Base-by-base conservation (phyloP, 2,888 invertebrate genomes). In the Archaeoteleia sp. region DNA sequence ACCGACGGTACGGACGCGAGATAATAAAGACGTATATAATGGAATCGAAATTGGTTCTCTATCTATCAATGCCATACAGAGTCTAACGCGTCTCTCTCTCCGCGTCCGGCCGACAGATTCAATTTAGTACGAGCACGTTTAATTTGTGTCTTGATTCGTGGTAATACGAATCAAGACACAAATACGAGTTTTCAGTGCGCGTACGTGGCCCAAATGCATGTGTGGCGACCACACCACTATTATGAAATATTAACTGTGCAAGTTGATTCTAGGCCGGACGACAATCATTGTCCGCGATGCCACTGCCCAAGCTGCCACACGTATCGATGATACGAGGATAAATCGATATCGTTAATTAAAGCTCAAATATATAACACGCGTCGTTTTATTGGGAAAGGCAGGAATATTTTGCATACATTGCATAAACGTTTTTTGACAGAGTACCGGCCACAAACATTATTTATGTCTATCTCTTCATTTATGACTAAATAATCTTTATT, bases 11-110 rank as follows among this genome's bases (percentile, higher is more conserved):
- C 75, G 74, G 74, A 74, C 75, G 70, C 73, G 74, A 82, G 81
- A 83, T 83, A 84, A 83, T 83, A 82, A 81, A 84, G 81, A 82
- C 81, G 58, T 74, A 57, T 80, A 82, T 82, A 84, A 84, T 84
- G 76, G 82, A 83, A 82, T 84, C 79, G 81, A 82, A 83, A 84
- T 84, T 84, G 81, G 82, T 83, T 82, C 81, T 82, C 80, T 84
- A 83, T 83, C 82, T 84, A 82, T 82, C 80, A 82, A 82, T 84
- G 78, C 79, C 81, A 78, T 76, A 74, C 78, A 75, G 58, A 46
- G 70, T 51, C 54, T 71, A 68, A 61, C 48, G 57, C 30, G 8
- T 29, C 43, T 12, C 51, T 39, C 39, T 45, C 46, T 34, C 23
- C 45, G n/a, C n/a, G 62, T 65, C 45, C 62, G 58, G 63, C 20